Base-by-base conservation (phyloP, 2,888 invertebrate genomes). In the Orthonychiurus folsomi region DNA sequence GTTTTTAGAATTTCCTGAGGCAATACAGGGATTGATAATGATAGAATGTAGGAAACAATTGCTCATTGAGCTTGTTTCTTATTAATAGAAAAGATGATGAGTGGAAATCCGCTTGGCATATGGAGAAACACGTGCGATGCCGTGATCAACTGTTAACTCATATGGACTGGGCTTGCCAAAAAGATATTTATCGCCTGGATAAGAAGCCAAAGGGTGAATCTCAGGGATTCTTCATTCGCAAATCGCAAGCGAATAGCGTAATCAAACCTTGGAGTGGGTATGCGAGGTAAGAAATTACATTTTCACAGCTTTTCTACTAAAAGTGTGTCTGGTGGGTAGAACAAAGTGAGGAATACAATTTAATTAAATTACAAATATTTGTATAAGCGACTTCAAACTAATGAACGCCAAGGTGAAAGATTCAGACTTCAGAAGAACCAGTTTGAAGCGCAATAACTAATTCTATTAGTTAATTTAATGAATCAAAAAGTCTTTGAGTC, bases 91-190 rank as follows among this genome's bases (percentile, higher is more conserved):
- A 81, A n/a, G 79, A 79, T 69, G 80, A 80, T 9, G 82, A 83
- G 65, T 83, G 83, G 83, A 78, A 80, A 73, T 77, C 80, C 62
- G 80, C 81, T 20, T 83, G 83, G 83, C 83, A 83, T 69, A 77
- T 76, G 60, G 83, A 84, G 74, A 78, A 79, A 60, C 81, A 82
- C 73, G 79, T 81, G 1, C 78, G 83, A 37, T 84, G 84, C 73
- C 79, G 83, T 50, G 81, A 82, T 70, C 81, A 81, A 63, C 74
- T 84, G 23, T 74, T 81, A 52, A 77, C 78, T 26, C 83, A 84
- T 69, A 75, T 84, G 60, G 81, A 80, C 69, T 83, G 83, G 83
- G 83, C 83, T 23, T 84, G 84, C 70, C 81, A 82, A 73, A 84
- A 84, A 73, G 83, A 84, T 72, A 83, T 84, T 67, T 84, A 83